Evolutionary conservation across 2,113 vertebrate genomes (phyloP).

Genomic region (Serinus canaria): DNA sequence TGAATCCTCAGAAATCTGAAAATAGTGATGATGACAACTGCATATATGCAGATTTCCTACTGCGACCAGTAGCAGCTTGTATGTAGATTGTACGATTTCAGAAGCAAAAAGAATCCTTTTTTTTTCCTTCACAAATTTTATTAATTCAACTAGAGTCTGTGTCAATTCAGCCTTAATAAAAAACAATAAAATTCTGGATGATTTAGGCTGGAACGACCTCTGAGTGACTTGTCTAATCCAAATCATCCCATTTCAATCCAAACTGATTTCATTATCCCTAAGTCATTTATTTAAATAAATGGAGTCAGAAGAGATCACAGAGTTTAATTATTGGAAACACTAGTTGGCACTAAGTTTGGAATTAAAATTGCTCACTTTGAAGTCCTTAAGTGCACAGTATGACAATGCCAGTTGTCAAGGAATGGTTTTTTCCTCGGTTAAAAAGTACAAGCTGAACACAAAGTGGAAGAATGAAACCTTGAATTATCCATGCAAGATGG

Average conservation of each 20-base stretch:
- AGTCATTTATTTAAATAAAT: constrained; percentile 34
- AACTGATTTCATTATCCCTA: constrained; percentile 52
- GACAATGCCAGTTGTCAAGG: constrained; percentile 37
- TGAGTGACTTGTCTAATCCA: constrained; percentile 32
- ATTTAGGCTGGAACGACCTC: constrained; percentile 44
- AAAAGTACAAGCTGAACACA: constrained; percentile 14
- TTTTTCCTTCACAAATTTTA: not conserved
- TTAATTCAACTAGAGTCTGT: not conserved
- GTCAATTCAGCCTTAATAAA: constrained; percentile 27
- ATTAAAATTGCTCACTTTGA: constrained; percentile 46
- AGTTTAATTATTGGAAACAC: constrained; percentile 56
- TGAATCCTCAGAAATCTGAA: not conserved
- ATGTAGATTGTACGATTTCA: not conserved
- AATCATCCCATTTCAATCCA: constrained; percentile 32
- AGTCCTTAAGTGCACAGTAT: constrained; percentile 17
- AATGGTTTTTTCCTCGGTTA: not conserved
- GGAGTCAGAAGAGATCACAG: constrained; percentile 38
- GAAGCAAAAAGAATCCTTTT: not conserved
- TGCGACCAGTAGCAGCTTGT: not conserved
- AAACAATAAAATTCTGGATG: constrained; percentile 4
- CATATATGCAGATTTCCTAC: not conserved
- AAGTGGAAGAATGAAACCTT: constrained; percentile 19
- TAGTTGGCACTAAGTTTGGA: constrained; percentile 46
- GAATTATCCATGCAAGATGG: not conserved
- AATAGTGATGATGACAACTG: not conserved